phyloP scores from a whole-genome alignment of 2,888 invertebrate genomes.

The Limnephilus auricula region DNA sequence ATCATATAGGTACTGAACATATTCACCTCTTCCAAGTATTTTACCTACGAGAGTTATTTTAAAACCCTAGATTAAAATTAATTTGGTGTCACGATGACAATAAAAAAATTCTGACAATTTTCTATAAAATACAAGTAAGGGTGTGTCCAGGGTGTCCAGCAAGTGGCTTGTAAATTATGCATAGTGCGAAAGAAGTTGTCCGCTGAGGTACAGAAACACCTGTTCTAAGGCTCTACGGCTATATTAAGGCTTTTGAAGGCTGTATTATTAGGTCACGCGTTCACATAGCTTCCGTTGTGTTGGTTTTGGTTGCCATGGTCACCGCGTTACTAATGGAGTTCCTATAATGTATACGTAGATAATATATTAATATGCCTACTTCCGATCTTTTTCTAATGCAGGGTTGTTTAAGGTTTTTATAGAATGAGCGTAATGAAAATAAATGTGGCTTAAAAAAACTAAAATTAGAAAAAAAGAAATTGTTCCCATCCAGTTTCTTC shows the following conservation, averaged over 20 bases:
- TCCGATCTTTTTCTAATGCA: neutral
- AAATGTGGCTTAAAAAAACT: too few species aligned
- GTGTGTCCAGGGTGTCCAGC: neutral
- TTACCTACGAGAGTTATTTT: too few species aligned
- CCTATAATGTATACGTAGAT: neutral
- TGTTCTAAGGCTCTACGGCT: neutral
- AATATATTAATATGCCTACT: neutral
- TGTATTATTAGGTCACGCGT: constrained; percentile 2
- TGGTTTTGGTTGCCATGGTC: neutral
- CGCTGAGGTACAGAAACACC: neutral
- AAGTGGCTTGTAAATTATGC: neutral
- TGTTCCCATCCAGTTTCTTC: too few species aligned
- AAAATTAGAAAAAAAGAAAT: too few species aligned
- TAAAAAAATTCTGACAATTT: neutral
- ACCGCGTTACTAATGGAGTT: neutral
- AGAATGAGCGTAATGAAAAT: neutral
- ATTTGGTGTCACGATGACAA: neutral
- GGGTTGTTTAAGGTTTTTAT: neutral
- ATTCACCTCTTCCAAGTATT: too few species aligned
- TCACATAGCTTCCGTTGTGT: neutral
- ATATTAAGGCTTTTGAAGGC: neutral
- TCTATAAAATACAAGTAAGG: neutral
- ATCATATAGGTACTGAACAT: too few species aligned
- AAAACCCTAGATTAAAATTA: too few species aligned
- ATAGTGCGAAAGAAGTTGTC: neutral